A percentile compares a stretch with the other conserved stretches of the same genome.
These are phyloP conservation scores for Rhagoletis zephyria DNA, from an alignment of 1,140 invertebrate genomes.

Conservation along the genomic window DNA sequence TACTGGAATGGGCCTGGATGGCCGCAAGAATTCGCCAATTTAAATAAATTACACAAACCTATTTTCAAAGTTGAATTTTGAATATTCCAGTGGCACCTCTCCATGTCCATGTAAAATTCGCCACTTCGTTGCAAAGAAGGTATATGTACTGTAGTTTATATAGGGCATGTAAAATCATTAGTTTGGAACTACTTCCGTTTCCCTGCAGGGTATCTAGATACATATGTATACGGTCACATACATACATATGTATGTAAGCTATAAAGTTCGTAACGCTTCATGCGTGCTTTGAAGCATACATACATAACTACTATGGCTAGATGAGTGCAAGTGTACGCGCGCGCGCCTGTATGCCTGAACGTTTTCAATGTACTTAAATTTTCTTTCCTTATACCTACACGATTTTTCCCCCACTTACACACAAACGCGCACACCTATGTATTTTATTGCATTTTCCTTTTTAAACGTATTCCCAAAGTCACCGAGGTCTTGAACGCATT, in stretches of 20 bases:
- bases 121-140: no score
- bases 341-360: neutral
- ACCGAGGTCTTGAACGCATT: conserved; percentile 38
- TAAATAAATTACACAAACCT: no score
- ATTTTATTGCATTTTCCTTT: conserved; percentile 4
- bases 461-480: conserved; percentile 10
- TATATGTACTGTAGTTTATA: no score
- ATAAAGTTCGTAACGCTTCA: neutral
- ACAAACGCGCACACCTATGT: neutral
- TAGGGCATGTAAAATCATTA: no score
- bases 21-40: no score
- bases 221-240: neutral
- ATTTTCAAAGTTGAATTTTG: no score
- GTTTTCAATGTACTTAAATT: conserved; percentile 44
- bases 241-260: no score
- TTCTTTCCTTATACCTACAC: conserved; percentile 50
- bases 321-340: neutral
- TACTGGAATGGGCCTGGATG: no score
- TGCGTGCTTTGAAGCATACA: conserved; percentile 25
- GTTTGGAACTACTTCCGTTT: no score
- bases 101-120: no score
- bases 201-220: no score
- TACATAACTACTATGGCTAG: neutral
- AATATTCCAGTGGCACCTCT: no score
- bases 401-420: neutral